Evolutionary conservation across 2,797 vertebrate genomes (phyloP), one percentile per base, ranked within the genome.

Genomic region (Pogoniulus pusillus): DNA sequence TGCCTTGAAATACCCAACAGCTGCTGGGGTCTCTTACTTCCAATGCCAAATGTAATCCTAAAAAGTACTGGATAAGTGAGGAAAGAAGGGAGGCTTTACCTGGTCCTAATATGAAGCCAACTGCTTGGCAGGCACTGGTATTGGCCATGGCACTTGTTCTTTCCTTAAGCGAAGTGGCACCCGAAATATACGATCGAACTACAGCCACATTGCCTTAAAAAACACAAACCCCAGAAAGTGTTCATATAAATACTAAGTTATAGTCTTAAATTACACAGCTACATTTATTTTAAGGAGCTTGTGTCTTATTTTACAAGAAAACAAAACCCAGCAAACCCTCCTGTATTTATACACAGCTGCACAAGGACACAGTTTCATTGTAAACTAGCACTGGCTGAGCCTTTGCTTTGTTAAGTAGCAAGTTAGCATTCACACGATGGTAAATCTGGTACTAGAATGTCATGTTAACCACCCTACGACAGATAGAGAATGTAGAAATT

Each of bases 101-200:
- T 98, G 99, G 99, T 62, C 99, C 99, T 35, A 99, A 96, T 90
- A 99, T 99, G 94, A 99, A 99, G 51, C 99, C 99, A 64, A 99
- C 92, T 18, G 99, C 99, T 96, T 99, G 99, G 85, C 98, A 98
- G 78, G 98, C 98, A 66, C 99, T 99, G 96, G 98, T 98, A 91
- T 99, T 99, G 3, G 99, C 99, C 99, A 99, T 99, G 34, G 98
- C 98, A 72, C 97, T 91, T 2, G 98, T 99, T 97, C 99, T 98
- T 96, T 99, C 99, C 1, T 93, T 98, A 71, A 99, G 97, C 8
- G 99, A 99, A 23, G 99, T 99, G 8, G 99, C 99, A 79, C 98
- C 99, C 7, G 99, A 98, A 60, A 99, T 98, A 53, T 99, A 99
- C 0, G 99, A 98, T 89, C 99, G 97, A 93, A 98, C 98, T 45